phyloP scores from a whole-genome alignment of 2,888 invertebrate species.

The Allophyes oxyacanthae region DNA sequence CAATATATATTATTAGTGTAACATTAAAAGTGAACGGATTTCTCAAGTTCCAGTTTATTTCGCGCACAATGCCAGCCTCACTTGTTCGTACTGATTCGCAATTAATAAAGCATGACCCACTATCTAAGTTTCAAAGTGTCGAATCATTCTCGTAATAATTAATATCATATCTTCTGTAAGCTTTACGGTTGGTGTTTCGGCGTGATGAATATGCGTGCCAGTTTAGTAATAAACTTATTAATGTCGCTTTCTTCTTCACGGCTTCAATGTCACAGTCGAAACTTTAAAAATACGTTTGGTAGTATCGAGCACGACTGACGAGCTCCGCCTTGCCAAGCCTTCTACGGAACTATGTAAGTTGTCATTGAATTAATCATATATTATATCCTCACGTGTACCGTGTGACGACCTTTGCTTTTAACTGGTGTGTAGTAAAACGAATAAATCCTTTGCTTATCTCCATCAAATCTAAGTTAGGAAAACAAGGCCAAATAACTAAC shows the following conservation, averaged over 20 bases:
- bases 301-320: slow-evolving; percentile 32
- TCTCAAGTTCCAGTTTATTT: slow-evolving; percentile 80
- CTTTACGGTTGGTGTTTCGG: slow-evolving; percentile 67
- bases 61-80: slow-evolving; percentile 81
- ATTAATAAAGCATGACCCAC: slow-evolving; percentile 86
- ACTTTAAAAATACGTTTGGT: slow-evolving; percentile 58
- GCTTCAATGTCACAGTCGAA: slow-evolving; percentile 68
- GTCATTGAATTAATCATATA: slow-evolving; percentile 69
- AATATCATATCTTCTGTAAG: slow-evolving; percentile 73
- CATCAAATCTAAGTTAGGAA: slow-evolving; percentile 23
- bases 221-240: slow-evolving; percentile 71
- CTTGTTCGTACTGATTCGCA: slow-evolving; percentile 84
- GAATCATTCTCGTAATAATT: slow-evolving; percentile 82
- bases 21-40: slow-evolving; percentile 83
- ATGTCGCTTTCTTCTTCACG: slow-evolving; percentile 76
- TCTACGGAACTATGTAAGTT: slow-evolving; percentile 64
- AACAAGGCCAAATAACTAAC: slow-evolving; percentile 40
- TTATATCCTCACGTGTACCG: slow-evolving; percentile 52
- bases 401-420: slow-evolving; percentile 49
- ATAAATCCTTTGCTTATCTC: slow-evolving; percentile 33
- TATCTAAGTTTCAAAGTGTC: slow-evolving; percentile 74
- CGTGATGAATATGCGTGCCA: slow-evolving; percentile 71
- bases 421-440: slow-evolving; percentile 33
- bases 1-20: slow-evolving; percentile 61
- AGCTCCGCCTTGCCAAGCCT: slow-evolving; percentile 55